These are phyloP conservation scores for Etheostoma spectabile DNA, from an alignment of 2,113 vertebrate genomes.

Conservation along the genomic window DNA sequence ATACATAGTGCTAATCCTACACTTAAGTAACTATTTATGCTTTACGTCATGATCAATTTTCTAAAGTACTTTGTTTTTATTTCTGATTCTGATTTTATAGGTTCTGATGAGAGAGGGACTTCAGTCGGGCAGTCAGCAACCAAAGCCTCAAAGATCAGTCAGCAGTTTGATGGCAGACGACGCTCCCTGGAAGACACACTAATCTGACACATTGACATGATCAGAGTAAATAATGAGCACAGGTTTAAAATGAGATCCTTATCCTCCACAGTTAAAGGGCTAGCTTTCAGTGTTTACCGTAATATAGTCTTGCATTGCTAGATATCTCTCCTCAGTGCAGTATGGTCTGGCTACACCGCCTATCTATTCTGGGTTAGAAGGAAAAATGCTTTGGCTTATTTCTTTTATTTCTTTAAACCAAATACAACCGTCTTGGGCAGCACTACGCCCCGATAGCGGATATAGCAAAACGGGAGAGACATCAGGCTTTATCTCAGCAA, in stretches of 20 bases:
- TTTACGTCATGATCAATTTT: background rate
- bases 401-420: no score
- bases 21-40: background rate
- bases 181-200: slow-evolving; percentile 49
- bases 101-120: slow-evolving; percentile 68
- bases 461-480: no score
- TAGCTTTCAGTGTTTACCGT: slow-evolving; percentile 2
- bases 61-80: background rate
- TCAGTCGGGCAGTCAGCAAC: slow-evolving; percentile 20
- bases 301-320: background rate
- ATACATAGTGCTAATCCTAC: background rate
- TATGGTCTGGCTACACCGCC: no score
- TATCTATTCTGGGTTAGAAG: no score
- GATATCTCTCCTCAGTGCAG: no score
- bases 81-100: slow-evolving; percentile 52
- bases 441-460: no score
- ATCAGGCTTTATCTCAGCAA: no score
- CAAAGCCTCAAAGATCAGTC: slow-evolving; percentile 61
- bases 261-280: background rate
- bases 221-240: background rate
- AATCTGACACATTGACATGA: slow-evolving; percentile 17
- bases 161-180: slow-evolving; percentile 28
- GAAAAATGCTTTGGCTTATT: no score
- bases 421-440: no score
- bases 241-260: slow-evolving; percentile 3